Evolutionary conservation across 1,140 invertebrate genomes (phyloP).

Genomic region (Scaptomyza pallida): DNA sequence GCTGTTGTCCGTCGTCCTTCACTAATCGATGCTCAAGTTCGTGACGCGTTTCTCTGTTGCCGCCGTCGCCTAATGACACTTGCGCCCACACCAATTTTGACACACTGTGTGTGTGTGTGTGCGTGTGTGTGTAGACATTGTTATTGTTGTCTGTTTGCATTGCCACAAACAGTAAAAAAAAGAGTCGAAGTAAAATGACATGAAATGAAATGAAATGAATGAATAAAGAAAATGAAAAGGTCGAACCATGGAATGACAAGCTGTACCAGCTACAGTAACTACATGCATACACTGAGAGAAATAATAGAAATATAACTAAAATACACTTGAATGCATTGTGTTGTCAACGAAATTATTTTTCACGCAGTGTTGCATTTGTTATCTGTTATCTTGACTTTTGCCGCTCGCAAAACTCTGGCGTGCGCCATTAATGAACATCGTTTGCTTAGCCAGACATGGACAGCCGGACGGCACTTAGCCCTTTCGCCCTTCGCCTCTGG

Average conservation of each 20-base stretch:
- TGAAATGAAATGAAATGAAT: slow-evolving; percentile 19
- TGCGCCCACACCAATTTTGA: slow-evolving; percentile 32
- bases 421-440: slow-evolving; percentile 78
- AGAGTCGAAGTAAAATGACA: neutral
- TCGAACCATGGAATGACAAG: slow-evolving; percentile 46
- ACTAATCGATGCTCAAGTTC: slow-evolving; percentile 70
- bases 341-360: no score
- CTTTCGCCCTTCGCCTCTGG: neutral
- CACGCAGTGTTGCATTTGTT: slow-evolving; percentile 35
- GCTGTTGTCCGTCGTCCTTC: slow-evolving; percentile 46
- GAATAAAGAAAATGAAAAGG: slow-evolving; percentile 54
- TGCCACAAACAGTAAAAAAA: slow-evolving; percentile 26
- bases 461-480: slow-evolving; percentile 4
- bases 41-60: slow-evolving; percentile 57
- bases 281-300: slow-evolving; percentile 30
- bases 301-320: neutral
- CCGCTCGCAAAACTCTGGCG: slow-evolving; percentile 56
- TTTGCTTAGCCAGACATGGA: slow-evolving; percentile 76
- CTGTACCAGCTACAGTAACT: slow-evolving; percentile 33
- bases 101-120: neutral
- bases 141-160: slow-evolving; percentile 62
- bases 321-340: no score
- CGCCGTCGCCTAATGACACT: slow-evolving; percentile 63
- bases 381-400: slow-evolving; percentile 49
- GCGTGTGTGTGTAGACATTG: slow-evolving; percentile 39